Conservation (phyloP, 2,888 invertebrate genomes). For the Drosophila limbata region DNA sequence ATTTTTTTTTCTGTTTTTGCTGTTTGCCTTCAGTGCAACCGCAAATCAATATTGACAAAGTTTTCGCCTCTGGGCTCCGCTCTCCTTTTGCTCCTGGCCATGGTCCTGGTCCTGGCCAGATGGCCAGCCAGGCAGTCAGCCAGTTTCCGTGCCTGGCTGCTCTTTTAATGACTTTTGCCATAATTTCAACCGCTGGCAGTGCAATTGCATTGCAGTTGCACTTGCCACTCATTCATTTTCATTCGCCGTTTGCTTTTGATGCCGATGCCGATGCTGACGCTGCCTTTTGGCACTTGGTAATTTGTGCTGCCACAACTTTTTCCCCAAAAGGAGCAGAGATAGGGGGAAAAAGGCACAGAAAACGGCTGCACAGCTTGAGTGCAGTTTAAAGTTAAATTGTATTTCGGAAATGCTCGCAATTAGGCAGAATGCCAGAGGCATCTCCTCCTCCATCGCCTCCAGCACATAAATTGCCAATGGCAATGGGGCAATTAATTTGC, state of each 20-base stretch:
- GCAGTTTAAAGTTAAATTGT: constrained; percentile 83
- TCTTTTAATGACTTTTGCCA: constrained; percentile 76
- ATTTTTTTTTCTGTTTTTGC: constrained; percentile 14
- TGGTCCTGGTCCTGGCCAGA: constrained; percentile 8
- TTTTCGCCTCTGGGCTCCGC: constrained; percentile 39
- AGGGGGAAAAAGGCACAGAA: background rate
- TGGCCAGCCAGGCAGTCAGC: constrained; percentile 12
- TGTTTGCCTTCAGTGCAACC: constrained; percentile 59
- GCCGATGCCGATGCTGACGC: constrained; percentile 25
- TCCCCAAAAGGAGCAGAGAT: constrained; percentile 2
- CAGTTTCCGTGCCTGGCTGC: constrained; percentile 43
- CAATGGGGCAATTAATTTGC: constrained; percentile 77
- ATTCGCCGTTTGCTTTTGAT: constrained; percentile 25
- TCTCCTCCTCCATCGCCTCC: constrained; percentile 38
- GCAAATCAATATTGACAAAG: constrained; percentile 76
- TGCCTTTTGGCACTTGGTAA: constrained; percentile 71
- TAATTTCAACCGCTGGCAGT: constrained; percentile 62
- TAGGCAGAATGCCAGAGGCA: constrained; percentile 80
- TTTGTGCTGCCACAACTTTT: constrained; percentile 73
- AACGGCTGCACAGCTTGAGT: constrained; percentile 65
- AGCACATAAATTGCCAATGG: constrained; percentile 71
- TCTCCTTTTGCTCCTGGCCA: background rate
- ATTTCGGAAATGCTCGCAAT: constrained; percentile 81
- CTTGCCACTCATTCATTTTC: constrained; percentile 47
- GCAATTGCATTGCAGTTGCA: constrained; percentile 54